Evolutionary conservation across 1,140 invertebrate genomes (phyloP).

Genomic region (Periplaneta americana): DNA sequence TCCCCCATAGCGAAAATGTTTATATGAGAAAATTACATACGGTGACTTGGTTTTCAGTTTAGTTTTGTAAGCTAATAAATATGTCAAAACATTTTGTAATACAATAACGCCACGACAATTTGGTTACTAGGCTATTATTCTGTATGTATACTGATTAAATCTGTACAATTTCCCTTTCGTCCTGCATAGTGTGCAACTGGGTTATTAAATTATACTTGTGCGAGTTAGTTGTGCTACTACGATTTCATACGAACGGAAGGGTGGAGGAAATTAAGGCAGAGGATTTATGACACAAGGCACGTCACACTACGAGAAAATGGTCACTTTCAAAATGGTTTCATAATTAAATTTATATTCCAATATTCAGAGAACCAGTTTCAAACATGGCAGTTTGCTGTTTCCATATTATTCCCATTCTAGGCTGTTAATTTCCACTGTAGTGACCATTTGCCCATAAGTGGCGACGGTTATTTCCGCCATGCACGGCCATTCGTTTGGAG

Average conservation of each 20-base stretch:
- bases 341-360: constrained; percentile 4
- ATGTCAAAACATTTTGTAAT: neutral
- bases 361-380: neutral
- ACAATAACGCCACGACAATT: neutral
- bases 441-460: neutral
- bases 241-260: constrained; percentile 2
- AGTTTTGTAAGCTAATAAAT: neutral
- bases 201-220: neutral
- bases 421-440: neutral
- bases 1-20: too few species aligned
- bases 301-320: neutral
- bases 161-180: neutral
- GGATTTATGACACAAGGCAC: neutral
- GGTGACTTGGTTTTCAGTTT: neutral
- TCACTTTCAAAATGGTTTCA: neutral
- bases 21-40: neutral
- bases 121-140: neutral
- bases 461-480: neutral
- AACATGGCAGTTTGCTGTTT: neutral
- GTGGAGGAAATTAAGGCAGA: constrained; percentile 1
- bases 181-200: neutral
- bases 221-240: neutral
- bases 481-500: neutral
- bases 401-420: neutral
- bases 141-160: neutral